Evolutionary conservation across 2,113 vertebrate species (phyloP).

Genomic region (Arvicanthis niloticus): DNA sequence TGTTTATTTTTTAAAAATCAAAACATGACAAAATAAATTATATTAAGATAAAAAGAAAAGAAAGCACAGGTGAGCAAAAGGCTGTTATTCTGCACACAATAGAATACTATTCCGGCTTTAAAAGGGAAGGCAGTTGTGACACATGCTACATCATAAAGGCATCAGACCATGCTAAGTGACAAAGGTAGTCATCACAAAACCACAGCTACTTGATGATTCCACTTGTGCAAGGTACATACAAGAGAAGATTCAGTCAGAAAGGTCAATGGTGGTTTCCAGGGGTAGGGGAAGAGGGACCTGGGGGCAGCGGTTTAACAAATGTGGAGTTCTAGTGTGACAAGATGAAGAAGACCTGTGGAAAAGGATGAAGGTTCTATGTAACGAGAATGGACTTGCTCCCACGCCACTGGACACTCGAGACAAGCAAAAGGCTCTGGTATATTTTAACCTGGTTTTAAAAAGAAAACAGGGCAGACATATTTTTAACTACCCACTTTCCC

Average conservation of each 20-base stretch:
- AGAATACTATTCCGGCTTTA: neutral
- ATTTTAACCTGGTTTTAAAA: neutral
- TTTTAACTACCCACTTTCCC: constrained; percentile 28
- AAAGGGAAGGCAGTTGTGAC: neutral
- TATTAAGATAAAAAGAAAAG: too few species aligned
- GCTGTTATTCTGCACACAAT: neutral
- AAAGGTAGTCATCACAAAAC: neutral
- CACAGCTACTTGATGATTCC: neutral
- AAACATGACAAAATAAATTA: too few species aligned
- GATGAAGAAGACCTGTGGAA: neutral
- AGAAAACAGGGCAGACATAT: neutral
- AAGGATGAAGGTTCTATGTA: neutral
- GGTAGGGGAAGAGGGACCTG: neutral
- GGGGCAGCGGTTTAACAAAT: neutral
- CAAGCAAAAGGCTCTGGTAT: neutral
- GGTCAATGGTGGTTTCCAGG: neutral
- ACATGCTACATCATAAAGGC: neutral
- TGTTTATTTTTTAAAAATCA: too few species aligned
- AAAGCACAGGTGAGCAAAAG: neutral
- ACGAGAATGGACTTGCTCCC: neutral
- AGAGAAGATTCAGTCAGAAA: neutral
- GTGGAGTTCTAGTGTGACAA: neutral
- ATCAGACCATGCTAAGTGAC: neutral
- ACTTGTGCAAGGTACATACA: neutral
- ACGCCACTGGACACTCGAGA: neutral